Base-by-base conservation (phyloP, 2,113 vertebrate species). In the Saimiri boliviensis region DNA sequence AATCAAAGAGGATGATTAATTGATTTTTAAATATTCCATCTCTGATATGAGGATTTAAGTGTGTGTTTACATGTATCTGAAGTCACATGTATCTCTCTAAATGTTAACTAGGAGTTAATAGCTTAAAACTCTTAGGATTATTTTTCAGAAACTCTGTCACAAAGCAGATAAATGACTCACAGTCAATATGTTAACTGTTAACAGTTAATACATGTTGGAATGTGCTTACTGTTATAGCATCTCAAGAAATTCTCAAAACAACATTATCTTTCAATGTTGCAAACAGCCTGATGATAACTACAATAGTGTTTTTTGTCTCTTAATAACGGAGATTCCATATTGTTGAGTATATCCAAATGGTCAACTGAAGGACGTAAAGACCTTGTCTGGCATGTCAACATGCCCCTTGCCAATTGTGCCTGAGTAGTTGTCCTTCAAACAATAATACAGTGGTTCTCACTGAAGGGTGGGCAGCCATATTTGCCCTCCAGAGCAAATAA, bases 81-180 rank as follows among this genome's bases (percentile, higher is more conserved):
- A 11, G 73, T 76, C 70, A 49, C n/a, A 47, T 74, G 2, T 30
- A 85, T 21, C 63, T 23, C 82, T 92, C 52, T 74, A 80, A 91
- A 45, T 35, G 14, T 87, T 35, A 30, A 84, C 19, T 73, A 52
- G 9, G 4, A 66, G 1, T 45, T 58, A 5, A 63, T 63, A 82
- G 21, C 16, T 42, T 91, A 66, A 76, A 93, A 66, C 4, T 92
- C 35, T 47, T 79, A 7, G 2, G 45, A 37, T 89, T 74, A 13
- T 93, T 88, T 80, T 68, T 96, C 16, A 66, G 86, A 56, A 68
- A 68, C 20, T 93, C 42, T 93, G 40, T 9, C 49, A 95, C 9
- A 77, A 95, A 94, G 17, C 56, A 89, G 37, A 12, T 30, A 94
- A 60, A 32, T 54, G 42, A 83, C 70, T 77, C 40, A 54, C 70